Conservation (phyloP, 2,113 vertebrate genomes). For the Okapia johnstoni region DNA sequence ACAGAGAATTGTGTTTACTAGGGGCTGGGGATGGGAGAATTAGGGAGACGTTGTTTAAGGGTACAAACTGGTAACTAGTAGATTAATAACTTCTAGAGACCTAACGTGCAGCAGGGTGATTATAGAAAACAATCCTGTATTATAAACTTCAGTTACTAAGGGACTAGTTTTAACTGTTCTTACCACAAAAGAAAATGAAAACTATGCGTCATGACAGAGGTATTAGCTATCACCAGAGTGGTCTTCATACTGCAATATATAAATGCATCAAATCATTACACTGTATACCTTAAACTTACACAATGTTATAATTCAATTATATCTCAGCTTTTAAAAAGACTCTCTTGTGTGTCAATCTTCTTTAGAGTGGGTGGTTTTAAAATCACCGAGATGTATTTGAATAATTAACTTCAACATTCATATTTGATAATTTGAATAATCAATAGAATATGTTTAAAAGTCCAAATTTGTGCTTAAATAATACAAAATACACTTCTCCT, state of each 20-base stretch:
- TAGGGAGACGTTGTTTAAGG: neutral
- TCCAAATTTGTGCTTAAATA: neutral
- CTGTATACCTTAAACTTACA: neutral
- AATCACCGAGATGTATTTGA: neutral
- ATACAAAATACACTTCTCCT: neutral
- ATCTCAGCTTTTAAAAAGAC: neutral
- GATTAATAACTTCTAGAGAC: neutral
- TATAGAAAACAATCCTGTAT: neutral
- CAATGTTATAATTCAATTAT: neutral
- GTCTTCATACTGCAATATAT: neutral
- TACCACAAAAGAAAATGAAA: neutral
- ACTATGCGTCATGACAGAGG: neutral
- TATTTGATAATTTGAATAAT: neutral
- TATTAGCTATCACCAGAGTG: neutral
- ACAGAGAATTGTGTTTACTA: neutral
- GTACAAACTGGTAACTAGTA: neutral
- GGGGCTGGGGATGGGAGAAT: neutral
- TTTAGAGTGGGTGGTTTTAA: neutral
- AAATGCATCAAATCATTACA: neutral
- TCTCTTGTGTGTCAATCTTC: neutral
- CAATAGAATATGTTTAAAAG: neutral
- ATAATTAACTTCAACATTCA: neutral
- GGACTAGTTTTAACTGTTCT: neutral
- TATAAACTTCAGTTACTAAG: neutral
- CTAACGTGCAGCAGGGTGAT: neutral